phyloP scores from a whole-genome alignment of 1,140 invertebrate genomes.

The Brachionus paranguensis region DNA sequence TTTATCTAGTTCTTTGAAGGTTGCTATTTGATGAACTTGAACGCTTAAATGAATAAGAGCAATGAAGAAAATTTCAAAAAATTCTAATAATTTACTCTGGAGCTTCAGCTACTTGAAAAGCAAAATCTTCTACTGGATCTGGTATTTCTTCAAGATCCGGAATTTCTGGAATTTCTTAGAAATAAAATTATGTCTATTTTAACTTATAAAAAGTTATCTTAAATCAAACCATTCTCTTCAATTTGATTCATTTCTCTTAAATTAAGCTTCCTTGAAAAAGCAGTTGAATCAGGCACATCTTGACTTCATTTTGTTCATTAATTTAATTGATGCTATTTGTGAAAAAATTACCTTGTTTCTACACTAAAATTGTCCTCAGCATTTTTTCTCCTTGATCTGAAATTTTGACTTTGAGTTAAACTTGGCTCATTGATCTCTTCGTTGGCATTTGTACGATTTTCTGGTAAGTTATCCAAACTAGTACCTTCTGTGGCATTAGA shows the following conservation, averaged over 20 bases:
- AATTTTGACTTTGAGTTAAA: slow-evolving; percentile 8
- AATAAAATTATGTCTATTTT: not conserved
- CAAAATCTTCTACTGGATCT: not conserved
- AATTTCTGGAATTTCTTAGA: slow-evolving; percentile 33
- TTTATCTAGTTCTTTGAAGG: slow-evolving; percentile 37
- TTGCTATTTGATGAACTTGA: slow-evolving; percentile 33
- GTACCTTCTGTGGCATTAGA: not conserved
- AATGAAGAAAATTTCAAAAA: not conserved
- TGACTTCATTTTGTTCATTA: not conserved
- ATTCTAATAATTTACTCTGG: slow-evolving; percentile 5
- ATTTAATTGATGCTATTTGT: not conserved
- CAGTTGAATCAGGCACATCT: not conserved
- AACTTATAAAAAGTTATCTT: too few species aligned
- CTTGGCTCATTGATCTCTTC: not conserved
- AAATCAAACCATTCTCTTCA: not conserved
- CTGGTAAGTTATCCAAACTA: not conserved
- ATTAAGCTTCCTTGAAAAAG: not conserved
- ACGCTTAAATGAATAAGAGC: not conserved
- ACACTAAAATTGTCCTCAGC: not conserved
- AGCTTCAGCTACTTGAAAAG: slow-evolving; percentile 37
- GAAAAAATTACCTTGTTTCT: not conserved
- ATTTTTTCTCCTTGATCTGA: not conserved
- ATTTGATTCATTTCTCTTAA: slow-evolving; percentile 8
- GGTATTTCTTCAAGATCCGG: slow-evolving; percentile 20
- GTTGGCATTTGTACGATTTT: not conserved